Percentiles rank a stretch among this genome's conserved stretches.
Evolutionary conservation across 2,113 vertebrate genomes (phyloP).

Genomic region (Orycteropus afer): DNA sequence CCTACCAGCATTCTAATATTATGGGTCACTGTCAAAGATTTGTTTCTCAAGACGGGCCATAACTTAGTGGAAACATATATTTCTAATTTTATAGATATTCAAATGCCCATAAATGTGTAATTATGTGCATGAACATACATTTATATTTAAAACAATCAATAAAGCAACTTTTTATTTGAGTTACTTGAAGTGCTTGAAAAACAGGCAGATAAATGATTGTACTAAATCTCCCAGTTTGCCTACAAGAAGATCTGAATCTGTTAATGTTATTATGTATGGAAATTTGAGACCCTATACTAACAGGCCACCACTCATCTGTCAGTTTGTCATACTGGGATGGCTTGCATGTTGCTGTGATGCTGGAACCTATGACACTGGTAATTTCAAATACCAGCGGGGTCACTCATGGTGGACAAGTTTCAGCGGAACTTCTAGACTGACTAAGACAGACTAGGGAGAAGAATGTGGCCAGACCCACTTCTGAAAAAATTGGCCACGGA

Average conservation of each 20-base stretch:
- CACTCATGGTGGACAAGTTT: too few relatives aligned
- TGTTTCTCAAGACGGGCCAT: background rate
- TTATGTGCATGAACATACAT: background rate
- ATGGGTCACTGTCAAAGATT: background rate
- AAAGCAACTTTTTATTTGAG: background rate
- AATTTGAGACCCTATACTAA: background rate
- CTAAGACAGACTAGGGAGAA: too few relatives aligned
- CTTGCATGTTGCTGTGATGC: too few relatives aligned
- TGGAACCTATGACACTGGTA: too few relatives aligned
- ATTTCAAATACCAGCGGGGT: too few relatives aligned
- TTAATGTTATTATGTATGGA: background rate
- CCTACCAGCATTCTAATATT: background rate
- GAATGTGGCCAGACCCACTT: too few relatives aligned
- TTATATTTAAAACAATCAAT: slow-evolving; percentile 15
- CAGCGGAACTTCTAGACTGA: too few relatives aligned
- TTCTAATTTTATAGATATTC: background rate
- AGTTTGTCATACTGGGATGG: too few relatives aligned
- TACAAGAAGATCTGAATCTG: background rate
- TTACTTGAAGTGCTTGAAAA: slow-evolving; percentile 15
- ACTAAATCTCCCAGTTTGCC: background rate
- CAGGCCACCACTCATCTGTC: too few relatives aligned
- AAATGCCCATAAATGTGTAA: background rate
- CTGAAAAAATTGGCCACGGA: too few relatives aligned
- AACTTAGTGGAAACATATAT: background rate
- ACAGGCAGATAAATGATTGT: background rate